Evolutionary conservation across 2,888 invertebrate genomes (phyloP), one percentile per base, ranked within the genome.

Genomic region (Drosophila mimica): DNA sequence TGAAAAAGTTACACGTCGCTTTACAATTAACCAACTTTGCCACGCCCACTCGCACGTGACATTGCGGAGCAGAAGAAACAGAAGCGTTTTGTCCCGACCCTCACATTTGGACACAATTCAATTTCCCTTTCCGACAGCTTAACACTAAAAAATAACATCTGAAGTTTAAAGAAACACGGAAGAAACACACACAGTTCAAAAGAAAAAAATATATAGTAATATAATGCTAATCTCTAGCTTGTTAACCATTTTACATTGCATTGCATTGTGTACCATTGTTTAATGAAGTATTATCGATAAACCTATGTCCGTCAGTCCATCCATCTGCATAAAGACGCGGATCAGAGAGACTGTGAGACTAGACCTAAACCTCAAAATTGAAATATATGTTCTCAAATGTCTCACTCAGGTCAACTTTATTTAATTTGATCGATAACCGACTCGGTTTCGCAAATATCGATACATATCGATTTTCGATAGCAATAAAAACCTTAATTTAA

Each of bases 1-100:
- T 15, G 66, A 68, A 79, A 74, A 72, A 75, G 65, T 69, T 80
- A 79, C 75, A 79, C 69, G 71, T 69, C 69, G 65, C 70, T 76
- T 72, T 70, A 80, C 70, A 76, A 82, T 81, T 81, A 83, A 72
- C 83, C 81, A 76, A 76, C 78, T 59, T 66, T 48, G 76, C 65
- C 65, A 71, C 72, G 31, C 72, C 72, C 70, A 76, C 30, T 28
- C 43, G 77, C 53, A 77, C 76, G 76, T 72, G 76, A 54, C 73
- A 76, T 53, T 77, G 78, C 20, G 59, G 49, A 28, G 5, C n/a
- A 30, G 13, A 57, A 38, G n/a, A 28, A 20, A 5, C 33, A 53
- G 30, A 11, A 30, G 30, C 28, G 53, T 9, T 53, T n/a, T 52
- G 30, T 30, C 38, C 38, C 17, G 40, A 31, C 40, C 36, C 34